A percentile compares a stretch with the other conserved stretches of the same genome.
These are phyloP conservation scores for Ceyx cyanopectus DNA, from an alignment of 2,113 vertebrate genomes.

Conservation along the genomic window DNA sequence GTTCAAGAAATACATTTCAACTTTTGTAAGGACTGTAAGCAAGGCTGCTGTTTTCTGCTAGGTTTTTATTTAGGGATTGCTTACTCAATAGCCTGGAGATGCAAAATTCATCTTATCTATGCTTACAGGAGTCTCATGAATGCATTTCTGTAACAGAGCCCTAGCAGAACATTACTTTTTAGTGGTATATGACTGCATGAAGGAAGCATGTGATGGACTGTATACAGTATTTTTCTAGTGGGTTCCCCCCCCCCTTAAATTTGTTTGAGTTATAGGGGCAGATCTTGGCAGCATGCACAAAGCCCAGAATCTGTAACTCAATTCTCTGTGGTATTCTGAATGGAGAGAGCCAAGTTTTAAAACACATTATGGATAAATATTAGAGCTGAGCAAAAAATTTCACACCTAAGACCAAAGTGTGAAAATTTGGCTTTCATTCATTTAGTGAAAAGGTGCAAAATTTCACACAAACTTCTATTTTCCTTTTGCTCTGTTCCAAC, in stretches of 20 bases:
- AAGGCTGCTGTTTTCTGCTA: not conserved
- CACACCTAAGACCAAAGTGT: slow-evolving; percentile 63
- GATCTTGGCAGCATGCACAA: slow-evolving; percentile 59
- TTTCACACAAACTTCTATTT: slow-evolving; percentile 54
- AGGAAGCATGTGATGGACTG: slow-evolving; percentile 57
- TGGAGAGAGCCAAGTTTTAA: slow-evolving; percentile 39
- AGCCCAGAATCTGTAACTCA: slow-evolving; percentile 63
- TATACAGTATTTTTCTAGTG: slow-evolving; percentile 49
- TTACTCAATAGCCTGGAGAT: not conserved
- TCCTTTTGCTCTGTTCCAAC: slow-evolving; percentile 37
- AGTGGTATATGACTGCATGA: slow-evolving; percentile 56
- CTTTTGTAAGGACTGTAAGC: not conserved
- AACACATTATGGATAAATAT: slow-evolving; percentile 59
- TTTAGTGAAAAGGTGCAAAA: slow-evolving; percentile 65
- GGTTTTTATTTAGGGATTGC: not conserved
- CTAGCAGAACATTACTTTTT: slow-evolving; percentile 41
- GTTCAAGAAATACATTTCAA: slow-evolving; percentile 26
- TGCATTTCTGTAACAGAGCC: not conserved
- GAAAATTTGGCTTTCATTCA: slow-evolving; percentile 65
- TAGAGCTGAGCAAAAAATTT: slow-evolving; percentile 58
- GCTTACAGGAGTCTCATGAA: not conserved
- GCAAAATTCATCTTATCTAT: slow-evolving; percentile 14
- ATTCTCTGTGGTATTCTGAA: slow-evolving; percentile 55
- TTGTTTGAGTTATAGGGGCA: slow-evolving; percentile 61
- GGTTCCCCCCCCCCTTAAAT: not conserved